Evolutionary conservation across 2,888 invertebrate genomes (phyloP).

Genomic region (Reticulitermes lucifugus): DNA sequence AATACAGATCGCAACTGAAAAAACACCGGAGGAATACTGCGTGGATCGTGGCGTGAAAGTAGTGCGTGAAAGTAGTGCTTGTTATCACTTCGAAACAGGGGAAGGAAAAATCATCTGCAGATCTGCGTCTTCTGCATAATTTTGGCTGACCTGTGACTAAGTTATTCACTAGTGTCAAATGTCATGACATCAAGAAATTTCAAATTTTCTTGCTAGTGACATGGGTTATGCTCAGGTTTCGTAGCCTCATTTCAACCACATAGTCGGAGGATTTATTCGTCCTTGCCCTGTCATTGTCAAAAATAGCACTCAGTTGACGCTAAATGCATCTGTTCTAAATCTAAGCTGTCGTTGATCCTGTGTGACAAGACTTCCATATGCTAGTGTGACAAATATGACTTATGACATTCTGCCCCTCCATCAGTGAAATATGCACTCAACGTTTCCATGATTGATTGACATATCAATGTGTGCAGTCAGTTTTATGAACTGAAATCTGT

Average conservation of each 20-base stretch:
- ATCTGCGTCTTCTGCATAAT: no score
- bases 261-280: background rate
- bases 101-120: no score
- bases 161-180: no score
- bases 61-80: no score
- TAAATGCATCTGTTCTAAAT: background rate
- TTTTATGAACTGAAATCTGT: slow-evolving; percentile 37
- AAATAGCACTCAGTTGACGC: background rate
- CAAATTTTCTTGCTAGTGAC: background rate
- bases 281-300: background rate
- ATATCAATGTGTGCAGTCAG: slow-evolving; percentile 29
- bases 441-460: slow-evolving; percentile 30
- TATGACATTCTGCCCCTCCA: slow-evolving; percentile 30
- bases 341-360: background rate
- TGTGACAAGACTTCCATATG: slow-evolving; percentile 9
- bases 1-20: no score
- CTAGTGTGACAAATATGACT: slow-evolving; percentile 29
- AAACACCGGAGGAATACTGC: no score
- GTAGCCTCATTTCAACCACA: no score
- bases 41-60: no score
- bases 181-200: background rate
- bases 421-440: slow-evolving; percentile 36
- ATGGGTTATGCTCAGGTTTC: no score
- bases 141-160: no score
- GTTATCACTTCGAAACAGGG: no score